Percentiles rank a stretch among this genome's conserved stretches.
Evolutionary conservation across 1,140 invertebrate species (phyloP).

Genomic region (Halotydeus destructor): DNA sequence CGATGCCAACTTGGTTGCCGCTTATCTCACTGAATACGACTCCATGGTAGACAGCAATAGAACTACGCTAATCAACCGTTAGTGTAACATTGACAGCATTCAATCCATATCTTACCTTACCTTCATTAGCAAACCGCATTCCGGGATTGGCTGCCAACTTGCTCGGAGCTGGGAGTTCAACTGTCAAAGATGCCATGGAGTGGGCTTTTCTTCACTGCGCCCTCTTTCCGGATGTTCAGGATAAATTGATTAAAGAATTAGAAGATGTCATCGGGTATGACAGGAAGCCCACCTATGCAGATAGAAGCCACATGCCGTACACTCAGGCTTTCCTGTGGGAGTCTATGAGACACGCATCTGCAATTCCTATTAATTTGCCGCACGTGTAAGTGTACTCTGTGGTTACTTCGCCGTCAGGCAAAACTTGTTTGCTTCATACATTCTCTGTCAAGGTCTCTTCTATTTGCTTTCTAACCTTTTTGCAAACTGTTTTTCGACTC

Average conservation of each 20-base stretch:
- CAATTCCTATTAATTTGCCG: conserved; percentile 18
- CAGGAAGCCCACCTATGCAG: conserved; percentile 16
- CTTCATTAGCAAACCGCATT: conserved; percentile 15
- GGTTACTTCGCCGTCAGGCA: no score
- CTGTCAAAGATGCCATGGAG: conserved; percentile 21
- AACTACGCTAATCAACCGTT: neutral
- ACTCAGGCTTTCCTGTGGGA: conserved; percentile 20
- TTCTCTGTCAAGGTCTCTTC: no score
- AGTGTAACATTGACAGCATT: neutral
- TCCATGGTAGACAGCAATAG: no score
- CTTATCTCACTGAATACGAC: conserved; percentile 14
- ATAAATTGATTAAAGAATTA: no score
- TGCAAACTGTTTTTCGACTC: no score
- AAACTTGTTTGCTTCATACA: no score
- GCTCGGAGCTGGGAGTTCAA: conserved; percentile 23
- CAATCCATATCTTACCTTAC: no score
- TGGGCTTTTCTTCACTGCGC: conserved; percentile 23
- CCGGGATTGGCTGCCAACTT: conserved; percentile 17
- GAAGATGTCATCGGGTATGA: conserved; percentile 19
- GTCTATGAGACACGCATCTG: conserved; percentile 18
- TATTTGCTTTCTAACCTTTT: no score
- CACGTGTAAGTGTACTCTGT: no score
- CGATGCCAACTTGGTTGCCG: conserved; percentile 13
- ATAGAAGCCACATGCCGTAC: conserved; percentile 18
- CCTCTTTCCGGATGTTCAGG: conserved; percentile 23